These are phyloP conservation scores for Ornithoptera alexandrae DNA, from an alignment of 2,888 invertebrate species.

Conservation along the genomic window DNA sequence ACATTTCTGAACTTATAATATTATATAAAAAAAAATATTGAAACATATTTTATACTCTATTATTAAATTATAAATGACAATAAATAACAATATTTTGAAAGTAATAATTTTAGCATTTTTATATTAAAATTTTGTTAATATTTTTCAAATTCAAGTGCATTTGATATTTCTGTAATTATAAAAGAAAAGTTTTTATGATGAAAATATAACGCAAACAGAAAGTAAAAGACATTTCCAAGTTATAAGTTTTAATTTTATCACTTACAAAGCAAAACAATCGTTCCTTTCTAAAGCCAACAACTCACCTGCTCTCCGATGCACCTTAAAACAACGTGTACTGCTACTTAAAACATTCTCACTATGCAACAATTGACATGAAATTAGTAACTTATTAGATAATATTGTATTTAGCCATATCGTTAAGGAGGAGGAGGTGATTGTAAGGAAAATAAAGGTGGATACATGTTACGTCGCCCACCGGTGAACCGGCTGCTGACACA, in stretches of 20 bases:
- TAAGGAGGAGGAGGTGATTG: constrained; percentile 41
- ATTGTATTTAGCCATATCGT: constrained; percentile 45
- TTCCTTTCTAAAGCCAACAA: constrained; percentile 30
- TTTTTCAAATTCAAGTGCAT: too few species aligned
- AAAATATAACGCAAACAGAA: too few species aligned
- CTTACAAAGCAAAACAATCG: constrained; percentile 36
- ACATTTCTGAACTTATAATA: not conserved
- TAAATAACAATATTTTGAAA: too few species aligned
- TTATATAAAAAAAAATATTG: not conserved
- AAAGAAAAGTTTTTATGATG: too few species aligned
- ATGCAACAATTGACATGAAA: constrained; percentile 68
- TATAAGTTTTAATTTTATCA: not conserved
- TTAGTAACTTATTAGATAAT: constrained; percentile 43
- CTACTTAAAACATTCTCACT: constrained; percentile 54
- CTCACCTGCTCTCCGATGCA: constrained; percentile 49
- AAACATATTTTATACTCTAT: too few species aligned
- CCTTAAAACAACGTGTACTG: constrained; percentile 50
- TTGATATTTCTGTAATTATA: too few species aligned
- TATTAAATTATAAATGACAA: too few species aligned
- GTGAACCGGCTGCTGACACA: constrained; percentile 57
- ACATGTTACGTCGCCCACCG: constrained; percentile 59
- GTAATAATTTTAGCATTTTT: too few species aligned
- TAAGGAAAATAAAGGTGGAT: constrained; percentile 40
- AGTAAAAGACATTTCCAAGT: too few species aligned
- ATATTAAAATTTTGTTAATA: too few species aligned